phyloP scores from a whole-genome alignment of 2,797 vertebrate species.

The Gobionotothen gibberifrons region DNA sequence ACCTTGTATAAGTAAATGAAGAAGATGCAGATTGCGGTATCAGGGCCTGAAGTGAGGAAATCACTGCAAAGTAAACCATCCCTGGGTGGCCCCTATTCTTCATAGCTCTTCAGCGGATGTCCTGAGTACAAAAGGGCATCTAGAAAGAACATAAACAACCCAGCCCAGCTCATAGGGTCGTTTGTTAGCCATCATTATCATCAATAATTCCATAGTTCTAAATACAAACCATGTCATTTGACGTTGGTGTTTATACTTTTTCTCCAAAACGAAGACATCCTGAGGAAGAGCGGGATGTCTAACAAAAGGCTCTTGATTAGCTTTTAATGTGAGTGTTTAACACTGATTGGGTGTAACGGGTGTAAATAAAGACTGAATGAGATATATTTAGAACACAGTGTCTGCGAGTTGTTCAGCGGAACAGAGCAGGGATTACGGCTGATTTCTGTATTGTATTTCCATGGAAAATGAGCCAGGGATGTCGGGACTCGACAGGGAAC shows the following conservation, averaged over 20 bases:
- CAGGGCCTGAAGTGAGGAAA: slow-evolving; percentile 1
- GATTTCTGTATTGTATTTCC: slow-evolving; percentile 58
- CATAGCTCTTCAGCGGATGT: slow-evolving; percentile 43
- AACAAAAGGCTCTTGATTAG: slow-evolving; percentile 19
- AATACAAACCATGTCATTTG: slow-evolving; percentile 37
- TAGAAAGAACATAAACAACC: slow-evolving; percentile 66
- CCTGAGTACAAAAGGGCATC: slow-evolving; percentile 55
- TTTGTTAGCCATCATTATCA: slow-evolving; percentile 57
- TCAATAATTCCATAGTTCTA: slow-evolving; percentile 36
- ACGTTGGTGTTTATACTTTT: slow-evolving; percentile 20
- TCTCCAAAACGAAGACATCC: slow-evolving; percentile 34
- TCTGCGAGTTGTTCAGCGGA: slow-evolving; percentile 29
- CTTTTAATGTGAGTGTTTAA: slow-evolving; percentile 25
- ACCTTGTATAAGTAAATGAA: background rate
- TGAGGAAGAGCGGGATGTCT: background rate
- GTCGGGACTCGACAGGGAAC: slow-evolving; percentile 30
- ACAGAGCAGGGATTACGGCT: slow-evolving; percentile 47
- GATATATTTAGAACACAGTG: slow-evolving; percentile 38
- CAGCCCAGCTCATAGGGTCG: slow-evolving; percentile 29
- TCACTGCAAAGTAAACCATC: slow-evolving; percentile 39
- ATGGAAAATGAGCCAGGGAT: slow-evolving; percentile 51
- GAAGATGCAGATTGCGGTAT: slow-evolving; percentile 4
- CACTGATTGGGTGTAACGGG: slow-evolving; percentile 3
- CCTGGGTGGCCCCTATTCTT: slow-evolving; percentile 45
- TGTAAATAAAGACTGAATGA: slow-evolving; percentile 29